These are phyloP conservation scores for Anser brachyrhynchus DNA, from an alignment of 2,113 vertebrate genomes.

Conservation along the genomic window DNA sequence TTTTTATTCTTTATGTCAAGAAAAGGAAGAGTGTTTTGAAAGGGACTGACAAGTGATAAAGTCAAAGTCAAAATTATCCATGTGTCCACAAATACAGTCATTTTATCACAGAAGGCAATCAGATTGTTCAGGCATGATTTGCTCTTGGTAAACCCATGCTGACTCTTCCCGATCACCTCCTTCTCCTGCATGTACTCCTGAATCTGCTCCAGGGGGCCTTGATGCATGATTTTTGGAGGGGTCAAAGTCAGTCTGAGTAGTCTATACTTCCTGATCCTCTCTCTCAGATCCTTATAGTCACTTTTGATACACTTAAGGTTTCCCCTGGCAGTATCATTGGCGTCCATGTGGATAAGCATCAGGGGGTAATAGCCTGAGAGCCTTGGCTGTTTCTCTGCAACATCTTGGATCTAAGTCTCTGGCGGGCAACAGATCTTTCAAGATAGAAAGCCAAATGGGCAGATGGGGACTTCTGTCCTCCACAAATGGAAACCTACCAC, in stretches of 20 bases:
- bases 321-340: neutral
- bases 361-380: neutral
- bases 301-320: neutral
- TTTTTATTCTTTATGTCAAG: neutral
- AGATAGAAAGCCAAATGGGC: neutral
- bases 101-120: neutral
- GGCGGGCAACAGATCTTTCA: neutral
- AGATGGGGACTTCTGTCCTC: slow-evolving; percentile 10
- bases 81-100: neutral
- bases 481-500: neutral
- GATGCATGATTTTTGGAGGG: neutral
- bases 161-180: neutral
- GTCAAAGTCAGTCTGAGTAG: neutral
- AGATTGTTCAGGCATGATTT: neutral
- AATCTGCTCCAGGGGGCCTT: neutral
- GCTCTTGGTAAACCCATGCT: neutral
- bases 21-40: neutral
- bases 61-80: neutral
- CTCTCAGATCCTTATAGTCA: neutral
- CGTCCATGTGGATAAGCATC: neutral
- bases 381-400: neutral
- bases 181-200: neutral
- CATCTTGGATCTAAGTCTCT: slow-evolving; percentile 4
- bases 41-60: neutral
- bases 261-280: neutral